These are phyloP conservation scores for Caenorhabditis sinica DNA, from an alignment of 2,888 invertebrate genomes.

Conservation along the genomic window DNA sequence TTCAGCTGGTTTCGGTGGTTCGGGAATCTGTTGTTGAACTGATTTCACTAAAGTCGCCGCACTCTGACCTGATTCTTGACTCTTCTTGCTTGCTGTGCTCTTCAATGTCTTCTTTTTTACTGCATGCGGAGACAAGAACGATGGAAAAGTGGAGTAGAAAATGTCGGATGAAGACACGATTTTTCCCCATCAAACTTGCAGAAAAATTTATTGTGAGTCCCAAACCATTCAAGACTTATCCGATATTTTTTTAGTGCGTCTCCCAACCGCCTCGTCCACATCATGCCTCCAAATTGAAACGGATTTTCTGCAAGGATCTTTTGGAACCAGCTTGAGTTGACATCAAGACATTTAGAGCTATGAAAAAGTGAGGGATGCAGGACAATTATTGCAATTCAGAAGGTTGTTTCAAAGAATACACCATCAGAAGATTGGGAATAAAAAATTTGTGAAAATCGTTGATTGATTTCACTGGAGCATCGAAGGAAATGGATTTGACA, in stretches of 20 bases:
- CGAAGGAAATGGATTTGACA: slow-evolving; percentile 27
- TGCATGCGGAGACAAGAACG: not conserved
- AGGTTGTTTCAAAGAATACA: slow-evolving; percentile 5
- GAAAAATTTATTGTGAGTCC: slow-evolving; percentile 35
- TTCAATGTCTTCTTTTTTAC: slow-evolving; percentile 19
- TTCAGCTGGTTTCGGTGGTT: slow-evolving; percentile 17
- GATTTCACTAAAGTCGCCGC: not conserved
- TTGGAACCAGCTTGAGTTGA: slow-evolving; percentile 6
- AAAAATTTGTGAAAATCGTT: not conserved
- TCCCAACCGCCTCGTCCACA: slow-evolving; percentile 36
- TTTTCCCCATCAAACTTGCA: slow-evolving; percentile 44
- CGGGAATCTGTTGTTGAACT: not conserved
- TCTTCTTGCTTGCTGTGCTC: slow-evolving; percentile 27
- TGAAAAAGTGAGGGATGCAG: not conserved
- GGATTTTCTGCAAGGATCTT: not conserved
- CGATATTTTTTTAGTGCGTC: slow-evolving; percentile 30
- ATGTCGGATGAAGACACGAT: slow-evolving; percentile 36
- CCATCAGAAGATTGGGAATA: slow-evolving; percentile 4
- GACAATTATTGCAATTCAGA: not conserved
- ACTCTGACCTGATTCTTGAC: slow-evolving; percentile 6
- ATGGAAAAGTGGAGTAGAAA: slow-evolving; percentile 5
- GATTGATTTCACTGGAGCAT: slow-evolving; percentile 4
- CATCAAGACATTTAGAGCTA: slow-evolving; percentile 6
- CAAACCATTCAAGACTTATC: slow-evolving; percentile 15
- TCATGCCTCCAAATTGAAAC: slow-evolving; percentile 12